A percentile compares a stretch with the other conserved stretches of the same genome.
These are phyloP conservation scores for Drosophila serrata DNA, from an alignment of 1,140 invertebrate species.

Conservation along the genomic window DNA sequence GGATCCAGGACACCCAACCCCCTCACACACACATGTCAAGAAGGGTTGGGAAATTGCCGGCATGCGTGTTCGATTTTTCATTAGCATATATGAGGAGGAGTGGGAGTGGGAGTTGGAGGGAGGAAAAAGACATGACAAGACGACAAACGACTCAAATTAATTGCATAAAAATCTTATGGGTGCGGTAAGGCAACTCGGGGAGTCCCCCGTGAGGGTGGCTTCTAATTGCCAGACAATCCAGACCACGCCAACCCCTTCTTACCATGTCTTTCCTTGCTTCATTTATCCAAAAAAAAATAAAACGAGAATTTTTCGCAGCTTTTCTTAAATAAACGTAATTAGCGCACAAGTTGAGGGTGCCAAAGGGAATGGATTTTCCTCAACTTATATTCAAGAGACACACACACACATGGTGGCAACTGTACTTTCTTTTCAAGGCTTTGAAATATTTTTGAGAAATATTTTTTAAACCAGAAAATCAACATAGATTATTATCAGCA, in stretches of 20 bases:
- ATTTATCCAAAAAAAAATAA: neutral
- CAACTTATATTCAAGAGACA: too few relatives aligned
- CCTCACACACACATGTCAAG: slow-evolving; percentile 1
- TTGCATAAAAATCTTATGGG: slow-evolving; percentile 77
- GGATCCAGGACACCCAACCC: slow-evolving; percentile 19
- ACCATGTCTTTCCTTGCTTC: neutral
- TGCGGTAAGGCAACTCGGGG: slow-evolving; percentile 10
- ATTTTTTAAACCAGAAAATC: neutral
- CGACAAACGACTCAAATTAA: slow-evolving; percentile 79
- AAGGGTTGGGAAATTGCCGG: slow-evolving; percentile 25
- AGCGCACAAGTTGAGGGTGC: slow-evolving; percentile 34
- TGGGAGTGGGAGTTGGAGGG: slow-evolving; percentile 4
- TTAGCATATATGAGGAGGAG: slow-evolving; percentile 71
- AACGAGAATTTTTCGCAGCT: slow-evolving; percentile 58
- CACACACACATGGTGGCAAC: slow-evolving; percentile 13
- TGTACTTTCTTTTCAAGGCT: neutral
- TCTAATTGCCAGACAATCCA: slow-evolving; percentile 70
- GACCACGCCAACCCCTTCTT: neutral
- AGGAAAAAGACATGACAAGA: slow-evolving; percentile 65
- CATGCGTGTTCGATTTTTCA: slow-evolving; percentile 81
- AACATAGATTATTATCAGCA: neutral
- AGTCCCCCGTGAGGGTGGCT: slow-evolving; percentile 18
- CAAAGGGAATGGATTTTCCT: neutral
- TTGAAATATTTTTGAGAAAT: neutral
- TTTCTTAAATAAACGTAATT: slow-evolving; percentile 84